A percentile compares a stretch with the other conserved stretches of the same genome.
Conservation (phyloP, 1,140 invertebrate species). For the Paraescarpia echinospica region DNA sequence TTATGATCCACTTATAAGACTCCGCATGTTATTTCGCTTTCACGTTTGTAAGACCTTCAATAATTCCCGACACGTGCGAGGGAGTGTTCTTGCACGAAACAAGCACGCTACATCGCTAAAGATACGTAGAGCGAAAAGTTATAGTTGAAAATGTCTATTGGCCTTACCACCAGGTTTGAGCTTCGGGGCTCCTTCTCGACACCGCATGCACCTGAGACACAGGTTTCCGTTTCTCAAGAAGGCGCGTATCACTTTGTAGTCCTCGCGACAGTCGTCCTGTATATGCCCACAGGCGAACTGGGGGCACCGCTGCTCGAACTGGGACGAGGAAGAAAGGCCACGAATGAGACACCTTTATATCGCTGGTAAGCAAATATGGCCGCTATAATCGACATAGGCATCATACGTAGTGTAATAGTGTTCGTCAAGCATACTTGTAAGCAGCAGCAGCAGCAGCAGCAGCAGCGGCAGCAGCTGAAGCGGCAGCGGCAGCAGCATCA, state of each 20-base stretch:
- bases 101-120: too few relatives aligned
- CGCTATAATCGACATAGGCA: neutral
- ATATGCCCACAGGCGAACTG: neutral
- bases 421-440: neutral
- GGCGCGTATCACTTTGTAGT: neutral
- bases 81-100: too few relatives aligned
- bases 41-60: too few relatives aligned
- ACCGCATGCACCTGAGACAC: neutral
- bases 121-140: too few relatives aligned
- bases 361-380: neutral
- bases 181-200: neutral
- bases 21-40: too few relatives aligned
- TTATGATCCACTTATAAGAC: too few relatives aligned
- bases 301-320: neutral
- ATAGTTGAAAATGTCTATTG: neutral
- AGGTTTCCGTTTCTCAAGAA: neutral
- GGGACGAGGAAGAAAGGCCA: neutral
- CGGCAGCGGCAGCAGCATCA: neutral
- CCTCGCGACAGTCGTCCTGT: neutral
- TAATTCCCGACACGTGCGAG: too few relatives aligned
- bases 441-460: constrained; percentile 2
- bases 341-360: neutral
- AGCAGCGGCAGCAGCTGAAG: neutral
- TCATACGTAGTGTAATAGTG: neutral
- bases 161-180: neutral